Percentiles rank a stretch among this genome's conserved stretches.
Evolutionary conservation across 2,797 vertebrate species (phyloP).

Genomic region (Argya squamiceps): DNA sequence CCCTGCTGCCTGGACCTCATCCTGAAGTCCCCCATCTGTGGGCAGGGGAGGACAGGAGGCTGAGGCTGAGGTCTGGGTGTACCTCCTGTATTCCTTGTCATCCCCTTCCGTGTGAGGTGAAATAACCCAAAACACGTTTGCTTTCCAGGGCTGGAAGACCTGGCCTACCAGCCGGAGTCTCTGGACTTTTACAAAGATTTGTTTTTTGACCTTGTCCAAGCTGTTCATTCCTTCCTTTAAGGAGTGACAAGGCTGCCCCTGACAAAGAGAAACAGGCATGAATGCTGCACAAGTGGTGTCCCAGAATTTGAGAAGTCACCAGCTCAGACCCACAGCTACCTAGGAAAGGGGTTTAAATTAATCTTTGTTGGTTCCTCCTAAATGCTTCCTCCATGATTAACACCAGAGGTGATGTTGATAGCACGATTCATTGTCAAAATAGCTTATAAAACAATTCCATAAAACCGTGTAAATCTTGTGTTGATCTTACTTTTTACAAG

Average conservation of each 20-base stretch:
- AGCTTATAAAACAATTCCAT: conserved; percentile 72
- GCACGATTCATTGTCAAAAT: conserved; percentile 73
- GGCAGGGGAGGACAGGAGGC: neutral
- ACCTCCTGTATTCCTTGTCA: neutral
- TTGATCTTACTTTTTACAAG: conserved; percentile 76
- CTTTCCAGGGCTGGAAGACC: neutral
- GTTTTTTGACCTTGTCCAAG: neutral
- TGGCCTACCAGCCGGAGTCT: neutral
- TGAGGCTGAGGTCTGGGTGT: neutral
- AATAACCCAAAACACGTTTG: neutral
- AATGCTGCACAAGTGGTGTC: neutral
- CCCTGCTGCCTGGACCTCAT: too few relatives aligned
- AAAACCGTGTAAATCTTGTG: conserved; percentile 76
- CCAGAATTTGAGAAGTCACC: neutral
- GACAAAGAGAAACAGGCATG: neutral
- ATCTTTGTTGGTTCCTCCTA: conserved; percentile 3
- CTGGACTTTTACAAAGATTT: neutral
- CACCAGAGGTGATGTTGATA: conserved; percentile 63
- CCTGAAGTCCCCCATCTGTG: neutral
- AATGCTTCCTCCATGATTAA: conserved; percentile 52
- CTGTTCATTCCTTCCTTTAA: neutral
- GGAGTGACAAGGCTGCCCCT: neutral
- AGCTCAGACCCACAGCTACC: neutral
- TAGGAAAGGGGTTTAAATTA: neutral
- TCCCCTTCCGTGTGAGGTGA: neutral